Evolutionary conservation across 2,888 invertebrate species (phyloP).

Genomic region (Polydrusus cervinus): DNA sequence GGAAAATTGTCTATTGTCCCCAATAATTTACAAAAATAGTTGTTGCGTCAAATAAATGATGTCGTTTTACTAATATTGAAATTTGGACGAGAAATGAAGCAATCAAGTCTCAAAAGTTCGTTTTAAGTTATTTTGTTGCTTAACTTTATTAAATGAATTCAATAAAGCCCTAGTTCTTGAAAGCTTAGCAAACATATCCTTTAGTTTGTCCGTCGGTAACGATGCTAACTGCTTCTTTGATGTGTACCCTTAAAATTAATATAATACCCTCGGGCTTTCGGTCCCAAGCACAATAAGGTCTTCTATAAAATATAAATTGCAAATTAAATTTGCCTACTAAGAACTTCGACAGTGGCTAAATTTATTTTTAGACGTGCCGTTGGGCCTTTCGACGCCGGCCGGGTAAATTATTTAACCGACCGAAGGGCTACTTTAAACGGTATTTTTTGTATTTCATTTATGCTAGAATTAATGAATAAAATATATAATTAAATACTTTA

Average conservation of each 20-base stretch:
- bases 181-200: slow-evolving; percentile 29
- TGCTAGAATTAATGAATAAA: not conserved
- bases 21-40: too few species aligned
- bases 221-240: slow-evolving; percentile 32
- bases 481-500: too few species aligned
- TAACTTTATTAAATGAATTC: slow-evolving; percentile 21
- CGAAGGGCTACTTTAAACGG: not conserved
- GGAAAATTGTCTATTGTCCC: too few species aligned
- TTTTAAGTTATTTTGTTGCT: slow-evolving; percentile 6
- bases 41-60: too few species aligned
- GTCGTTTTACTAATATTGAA: too few species aligned
- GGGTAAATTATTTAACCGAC: slow-evolving; percentile 15
- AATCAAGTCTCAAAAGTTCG: not conserved
- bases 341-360: slow-evolving; percentile 19
- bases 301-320: slow-evolving; percentile 39
- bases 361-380: slow-evolving; percentile 31
- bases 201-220: slow-evolving; percentile 6
- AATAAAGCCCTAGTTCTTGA: slow-evolving; percentile 21
- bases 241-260: slow-evolving; percentile 37
- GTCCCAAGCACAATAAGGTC: slow-evolving; percentile 18
- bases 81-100: not conserved
- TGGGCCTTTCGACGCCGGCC: not conserved
- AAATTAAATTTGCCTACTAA: slow-evolving; percentile 37
- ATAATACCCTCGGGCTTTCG: slow-evolving; percentile 21
- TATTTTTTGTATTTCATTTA: not conserved